Evolutionary conservation across 2,113 vertebrate species (phyloP).

Genomic region (Synchiropus splendidus): DNA sequence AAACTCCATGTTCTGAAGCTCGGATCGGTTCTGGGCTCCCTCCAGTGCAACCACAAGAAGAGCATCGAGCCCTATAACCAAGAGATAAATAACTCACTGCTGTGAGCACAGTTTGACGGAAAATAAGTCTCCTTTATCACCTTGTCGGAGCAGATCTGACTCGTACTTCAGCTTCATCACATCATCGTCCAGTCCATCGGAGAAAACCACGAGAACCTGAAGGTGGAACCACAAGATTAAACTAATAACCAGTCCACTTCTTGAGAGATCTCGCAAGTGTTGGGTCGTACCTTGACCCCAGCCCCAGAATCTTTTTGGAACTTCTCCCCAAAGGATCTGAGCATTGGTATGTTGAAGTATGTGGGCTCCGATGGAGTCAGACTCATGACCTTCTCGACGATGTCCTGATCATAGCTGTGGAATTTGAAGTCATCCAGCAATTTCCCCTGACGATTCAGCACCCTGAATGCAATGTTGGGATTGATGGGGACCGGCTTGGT

Average conservation of each 20-base stretch:
- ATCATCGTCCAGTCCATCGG: conserved; percentile 74
- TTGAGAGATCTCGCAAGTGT: no score
- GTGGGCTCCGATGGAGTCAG: conserved; percentile 33
- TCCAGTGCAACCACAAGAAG: conserved; percentile 74
- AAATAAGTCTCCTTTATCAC: conserved; percentile 52
- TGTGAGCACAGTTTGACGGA: neutral
- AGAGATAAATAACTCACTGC: neutral
- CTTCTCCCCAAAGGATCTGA: conserved; percentile 64
- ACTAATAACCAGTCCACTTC: neutral
- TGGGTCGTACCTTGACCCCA: conserved; percentile 55
- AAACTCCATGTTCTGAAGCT: conserved; percentile 78
- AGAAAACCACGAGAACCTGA: conserved; percentile 80
- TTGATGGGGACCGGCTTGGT: neutral
- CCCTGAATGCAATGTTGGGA: conserved; percentile 55
- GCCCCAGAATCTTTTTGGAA: conserved; percentile 34
- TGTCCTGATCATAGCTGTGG: conserved; percentile 48
- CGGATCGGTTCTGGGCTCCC: conserved; percentile 45
- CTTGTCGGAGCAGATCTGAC: conserved; percentile 50
- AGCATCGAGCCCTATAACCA: conserved; percentile 66
- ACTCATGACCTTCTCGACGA: conserved; percentile 64
- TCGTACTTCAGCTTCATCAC: conserved; percentile 58
- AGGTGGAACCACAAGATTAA: neutral
- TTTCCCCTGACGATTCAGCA: conserved; percentile 39
- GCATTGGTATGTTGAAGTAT: conserved; percentile 61
- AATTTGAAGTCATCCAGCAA: conserved; percentile 66